These are phyloP conservation scores for Peucedramus taeniatus DNA, from an alignment of 2,113 vertebrate species.

Conservation along the genomic window DNA sequence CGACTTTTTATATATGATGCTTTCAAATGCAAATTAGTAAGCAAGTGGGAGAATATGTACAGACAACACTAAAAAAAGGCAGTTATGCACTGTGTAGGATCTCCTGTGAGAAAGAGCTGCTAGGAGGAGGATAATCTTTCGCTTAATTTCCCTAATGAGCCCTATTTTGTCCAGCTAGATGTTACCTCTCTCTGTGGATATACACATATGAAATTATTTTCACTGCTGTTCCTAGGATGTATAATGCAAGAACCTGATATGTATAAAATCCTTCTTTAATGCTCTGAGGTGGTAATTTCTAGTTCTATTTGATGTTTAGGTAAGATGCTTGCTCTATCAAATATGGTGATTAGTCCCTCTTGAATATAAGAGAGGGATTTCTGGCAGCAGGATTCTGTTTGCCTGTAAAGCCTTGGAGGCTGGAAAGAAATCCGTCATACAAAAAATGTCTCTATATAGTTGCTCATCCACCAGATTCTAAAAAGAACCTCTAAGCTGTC, in stretches of 20 bases:
- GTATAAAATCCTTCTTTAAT: slow-evolving; percentile 21
- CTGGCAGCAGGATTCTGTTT: neutral
- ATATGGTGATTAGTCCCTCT: slow-evolving; percentile 47
- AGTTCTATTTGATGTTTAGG: slow-evolving; percentile 37
- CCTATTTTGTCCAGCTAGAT: neutral
- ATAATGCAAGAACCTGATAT: neutral
- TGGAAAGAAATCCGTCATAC: slow-evolving; percentile 27
- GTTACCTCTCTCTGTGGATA: neutral
- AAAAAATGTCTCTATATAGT: slow-evolving; percentile 38
- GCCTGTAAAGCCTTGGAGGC: slow-evolving; percentile 39
- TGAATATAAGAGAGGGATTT: slow-evolving; percentile 28
- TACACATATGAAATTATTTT: neutral
- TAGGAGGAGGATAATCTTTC: neutral
- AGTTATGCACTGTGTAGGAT: neutral
- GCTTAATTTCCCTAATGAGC: neutral
- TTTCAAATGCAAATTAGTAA: neutral
- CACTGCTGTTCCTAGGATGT: neutral
- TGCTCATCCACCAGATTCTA: slow-evolving; percentile 16
- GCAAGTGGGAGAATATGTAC: neutral
- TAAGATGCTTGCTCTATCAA: slow-evolving; percentile 45
- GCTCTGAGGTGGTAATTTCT: neutral
- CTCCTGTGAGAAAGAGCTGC: neutral
- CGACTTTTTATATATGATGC: neutral
- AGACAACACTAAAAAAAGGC: neutral
- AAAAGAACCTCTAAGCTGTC: slow-evolving; percentile 84